Percentiles rank a stretch among this genome's conserved stretches.
Evolutionary conservation across 2,113 vertebrate genomes (phyloP).

Genomic region (Salvelinus sp.): DNA sequence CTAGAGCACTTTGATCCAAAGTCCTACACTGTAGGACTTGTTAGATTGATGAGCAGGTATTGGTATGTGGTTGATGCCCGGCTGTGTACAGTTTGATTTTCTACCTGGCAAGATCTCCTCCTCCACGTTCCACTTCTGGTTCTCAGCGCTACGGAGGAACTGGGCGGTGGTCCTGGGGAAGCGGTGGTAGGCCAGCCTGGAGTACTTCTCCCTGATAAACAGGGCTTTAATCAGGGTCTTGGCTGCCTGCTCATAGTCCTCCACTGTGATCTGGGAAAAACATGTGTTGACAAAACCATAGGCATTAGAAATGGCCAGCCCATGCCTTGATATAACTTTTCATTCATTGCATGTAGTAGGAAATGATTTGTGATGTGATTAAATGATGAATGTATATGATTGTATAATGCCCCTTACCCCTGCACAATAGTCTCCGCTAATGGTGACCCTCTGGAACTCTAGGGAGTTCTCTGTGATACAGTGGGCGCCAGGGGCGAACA

Average conservation of each 20-base stretch:
- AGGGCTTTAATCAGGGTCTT: constrained; percentile 86
- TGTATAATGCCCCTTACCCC: constrained; percentile 79
- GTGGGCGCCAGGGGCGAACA: constrained; percentile 60
- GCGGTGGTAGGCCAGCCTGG: constrained; percentile 87
- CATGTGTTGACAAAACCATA: not conserved
- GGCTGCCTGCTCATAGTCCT: constrained; percentile 93
- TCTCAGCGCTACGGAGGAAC: constrained; percentile 77
- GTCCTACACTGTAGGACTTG: too few relatives aligned
- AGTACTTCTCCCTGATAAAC: constrained; percentile 92
- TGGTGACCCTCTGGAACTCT: constrained; percentile 94
- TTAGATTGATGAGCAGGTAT: too few relatives aligned
- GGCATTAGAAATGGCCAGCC: too few relatives aligned
- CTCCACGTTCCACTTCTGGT: constrained; percentile 77
- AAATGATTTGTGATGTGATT: too few relatives aligned
- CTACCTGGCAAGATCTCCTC: constrained; percentile 74
- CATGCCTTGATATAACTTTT: too few relatives aligned
- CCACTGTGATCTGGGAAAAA: constrained; percentile 85
- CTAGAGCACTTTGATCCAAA: not conserved
- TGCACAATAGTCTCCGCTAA: constrained; percentile 95
- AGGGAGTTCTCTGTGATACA: constrained; percentile 55
- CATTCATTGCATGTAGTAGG: too few relatives aligned
- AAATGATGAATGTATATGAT: too few relatives aligned
- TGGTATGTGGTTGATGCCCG: too few relatives aligned
- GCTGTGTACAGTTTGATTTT: not conserved
- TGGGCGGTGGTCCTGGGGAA: constrained; percentile 85